A percentile compares a stretch with the other conserved stretches of the same genome.
Conservation (phyloP, 2,113 vertebrate species). For the Vulpes lagopus region DNA sequence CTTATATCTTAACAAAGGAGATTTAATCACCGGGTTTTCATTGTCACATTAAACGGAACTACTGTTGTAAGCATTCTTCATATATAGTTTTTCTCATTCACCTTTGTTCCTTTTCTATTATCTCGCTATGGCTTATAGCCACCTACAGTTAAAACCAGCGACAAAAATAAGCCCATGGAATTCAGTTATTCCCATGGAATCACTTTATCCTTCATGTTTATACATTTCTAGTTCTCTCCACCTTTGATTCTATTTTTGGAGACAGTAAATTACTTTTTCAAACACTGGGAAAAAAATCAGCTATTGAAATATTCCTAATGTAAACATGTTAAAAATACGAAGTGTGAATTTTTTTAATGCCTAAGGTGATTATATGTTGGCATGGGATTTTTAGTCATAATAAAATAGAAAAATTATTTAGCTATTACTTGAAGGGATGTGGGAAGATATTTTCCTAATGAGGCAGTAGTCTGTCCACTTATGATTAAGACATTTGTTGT, state of each 20-base stretch:
- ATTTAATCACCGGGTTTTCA: neutral
- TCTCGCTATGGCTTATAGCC: neutral
- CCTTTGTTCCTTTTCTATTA: neutral
- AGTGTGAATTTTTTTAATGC: conserved; percentile 2
- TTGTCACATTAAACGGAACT: neutral
- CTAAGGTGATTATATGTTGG: conserved; percentile 13
- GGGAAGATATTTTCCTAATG: neutral
- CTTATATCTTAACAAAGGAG: neutral
- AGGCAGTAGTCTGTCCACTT: neutral
- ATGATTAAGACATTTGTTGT: neutral
- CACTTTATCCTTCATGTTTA: neutral
- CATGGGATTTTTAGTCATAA: neutral
- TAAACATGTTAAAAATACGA: conserved; percentile 24
- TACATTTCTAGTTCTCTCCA: neutral
- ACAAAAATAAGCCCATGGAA: neutral
- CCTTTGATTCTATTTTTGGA: conserved; percentile 33
- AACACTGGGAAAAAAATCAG: neutral
- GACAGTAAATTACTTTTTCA: conserved; percentile 33
- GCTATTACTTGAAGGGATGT: neutral
- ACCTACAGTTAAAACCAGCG: conserved; percentile 19
- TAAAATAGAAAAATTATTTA: neutral
- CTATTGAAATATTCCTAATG: conserved; percentile 39
- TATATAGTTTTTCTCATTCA: neutral
- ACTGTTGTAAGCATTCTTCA: neutral
- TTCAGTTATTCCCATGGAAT: neutral